Conservation (phyloP, 2,113 vertebrate species). For the Anguilla japonica region DNA sequence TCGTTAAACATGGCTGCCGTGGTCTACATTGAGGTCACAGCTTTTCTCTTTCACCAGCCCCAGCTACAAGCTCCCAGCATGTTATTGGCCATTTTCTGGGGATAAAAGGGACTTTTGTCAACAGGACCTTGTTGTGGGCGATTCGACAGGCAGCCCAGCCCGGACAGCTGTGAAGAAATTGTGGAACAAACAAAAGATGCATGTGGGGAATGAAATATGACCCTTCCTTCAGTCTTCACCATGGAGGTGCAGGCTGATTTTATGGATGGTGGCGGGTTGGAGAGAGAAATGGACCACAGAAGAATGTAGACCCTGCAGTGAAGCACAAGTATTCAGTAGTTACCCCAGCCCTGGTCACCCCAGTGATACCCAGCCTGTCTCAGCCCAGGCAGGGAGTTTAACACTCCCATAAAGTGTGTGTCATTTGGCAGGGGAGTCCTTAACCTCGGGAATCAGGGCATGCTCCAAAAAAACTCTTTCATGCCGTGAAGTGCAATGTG, state of each 20-base stretch:
- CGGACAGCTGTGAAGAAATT: conserved; percentile 21
- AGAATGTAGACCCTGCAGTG: neutral
- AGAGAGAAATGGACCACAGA: neutral
- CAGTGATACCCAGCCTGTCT: neutral
- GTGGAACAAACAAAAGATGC: neutral
- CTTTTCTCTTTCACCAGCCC: conserved; percentile 34
- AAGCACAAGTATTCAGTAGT: neutral
- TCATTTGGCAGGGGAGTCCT: neutral
- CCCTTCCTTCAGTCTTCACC: neutral
- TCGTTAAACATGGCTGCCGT: conserved; percentile 58
- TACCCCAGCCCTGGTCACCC: neutral
- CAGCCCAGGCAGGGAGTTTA: neutral
- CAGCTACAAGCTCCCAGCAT: conserved; percentile 41
- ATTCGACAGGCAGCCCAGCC: conserved; percentile 5
- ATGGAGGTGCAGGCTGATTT: neutral
- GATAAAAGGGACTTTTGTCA: conserved; percentile 40
- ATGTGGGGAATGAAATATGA: conserved; percentile 11
- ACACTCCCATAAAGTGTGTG: neutral
- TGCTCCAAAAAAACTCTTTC: neutral
- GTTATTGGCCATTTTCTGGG: conserved; percentile 37
- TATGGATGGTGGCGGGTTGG: neutral
- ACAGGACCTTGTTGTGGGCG: conserved; percentile 12
- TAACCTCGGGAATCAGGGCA: neutral
- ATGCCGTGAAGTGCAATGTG: neutral
- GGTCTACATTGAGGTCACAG: conserved; percentile 43